phyloP scores from a whole-genome alignment of 2,797 vertebrate genomes.

The Percopsis omiscomaycus region DNA sequence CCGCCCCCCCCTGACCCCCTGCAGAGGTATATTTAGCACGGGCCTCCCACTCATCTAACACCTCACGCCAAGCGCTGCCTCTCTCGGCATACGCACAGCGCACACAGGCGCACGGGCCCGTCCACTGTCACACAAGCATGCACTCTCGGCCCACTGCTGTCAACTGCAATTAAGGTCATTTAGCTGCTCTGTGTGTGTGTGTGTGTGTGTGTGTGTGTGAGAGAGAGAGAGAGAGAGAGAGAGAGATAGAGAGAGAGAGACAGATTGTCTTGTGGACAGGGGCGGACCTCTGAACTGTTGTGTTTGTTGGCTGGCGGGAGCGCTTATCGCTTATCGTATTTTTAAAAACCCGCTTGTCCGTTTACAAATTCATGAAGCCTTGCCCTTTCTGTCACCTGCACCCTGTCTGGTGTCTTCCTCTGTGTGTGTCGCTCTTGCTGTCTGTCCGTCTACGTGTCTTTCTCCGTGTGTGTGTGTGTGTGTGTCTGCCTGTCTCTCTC shows the following conservation, averaged over 20 bases:
- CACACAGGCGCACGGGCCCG: background rate
- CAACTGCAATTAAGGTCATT: conserved; percentile 69
- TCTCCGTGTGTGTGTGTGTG: background rate
- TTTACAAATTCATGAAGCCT: conserved; percentile 38
- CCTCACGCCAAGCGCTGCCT: conserved; percentile 38
- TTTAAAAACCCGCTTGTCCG: conserved; percentile 21
- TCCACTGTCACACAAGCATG: conserved; percentile 48
- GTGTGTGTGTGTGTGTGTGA: too few relatives aligned
- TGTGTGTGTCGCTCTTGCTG: background rate
- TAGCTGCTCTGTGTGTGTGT: conserved; percentile 44
- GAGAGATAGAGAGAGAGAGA: conserved; percentile 10
- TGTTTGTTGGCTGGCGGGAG: background rate
- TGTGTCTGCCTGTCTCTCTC: background rate
- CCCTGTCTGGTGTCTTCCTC: background rate
- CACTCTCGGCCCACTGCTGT: conserved; percentile 53
- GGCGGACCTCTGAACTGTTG: conserved; percentile 19
- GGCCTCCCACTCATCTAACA: conserved; percentile 41
- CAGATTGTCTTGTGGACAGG: conserved; percentile 32
- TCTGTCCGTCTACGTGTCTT: background rate
- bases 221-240: too few relatives aligned
- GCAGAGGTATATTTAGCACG: conserved; percentile 62
- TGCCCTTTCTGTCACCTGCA: background rate
- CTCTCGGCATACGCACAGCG: conserved; percentile 2
- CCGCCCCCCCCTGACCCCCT: conserved; percentile 11
- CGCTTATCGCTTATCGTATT: conserved; percentile 4